These are phyloP conservation scores for Tokudaia muenninki DNA, from an alignment of 2,797 vertebrate genomes.

Conservation along the genomic window DNA sequence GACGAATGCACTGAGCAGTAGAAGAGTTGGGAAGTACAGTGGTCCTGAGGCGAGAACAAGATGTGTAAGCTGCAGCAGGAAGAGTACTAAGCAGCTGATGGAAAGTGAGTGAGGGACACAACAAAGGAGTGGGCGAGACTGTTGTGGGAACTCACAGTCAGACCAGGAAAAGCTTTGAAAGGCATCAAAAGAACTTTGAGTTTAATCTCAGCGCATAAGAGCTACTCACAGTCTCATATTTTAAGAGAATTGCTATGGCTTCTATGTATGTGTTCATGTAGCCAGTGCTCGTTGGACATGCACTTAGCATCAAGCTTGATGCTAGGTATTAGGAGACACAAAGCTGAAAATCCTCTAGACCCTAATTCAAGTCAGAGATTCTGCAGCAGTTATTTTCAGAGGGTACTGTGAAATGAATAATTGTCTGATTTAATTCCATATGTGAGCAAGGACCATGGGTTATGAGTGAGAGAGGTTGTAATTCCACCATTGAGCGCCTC, in stretches of 20 bases:
- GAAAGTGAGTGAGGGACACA: background rate
- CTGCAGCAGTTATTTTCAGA: conserved; percentile 38
- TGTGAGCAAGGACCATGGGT: conserved; percentile 6
- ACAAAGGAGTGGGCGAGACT: background rate
- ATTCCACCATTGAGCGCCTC: conserved; percentile 26
- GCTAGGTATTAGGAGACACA: background rate
- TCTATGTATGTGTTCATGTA: background rate
- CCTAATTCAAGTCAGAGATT: background rate
- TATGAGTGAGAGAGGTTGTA: background rate
- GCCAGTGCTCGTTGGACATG: background rate
- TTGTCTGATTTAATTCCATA: conserved; percentile 60
- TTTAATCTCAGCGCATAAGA: background rate
- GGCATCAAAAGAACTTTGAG: background rate
- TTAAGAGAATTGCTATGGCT: background rate
- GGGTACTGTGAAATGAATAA: conserved; percentile 36
- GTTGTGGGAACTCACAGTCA: background rate
- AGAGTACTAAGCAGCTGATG: background rate
- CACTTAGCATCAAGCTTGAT: background rate
- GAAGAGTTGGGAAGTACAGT: background rate
- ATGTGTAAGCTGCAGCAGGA: background rate
- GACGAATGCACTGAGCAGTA: background rate
- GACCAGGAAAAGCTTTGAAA: background rate
- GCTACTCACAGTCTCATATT: background rate
- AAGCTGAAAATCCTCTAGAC: background rate
- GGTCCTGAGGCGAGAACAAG: background rate